These are phyloP conservation scores for Leuctra nigra DNA, from an alignment of 2,888 invertebrate species.

Conservation along the genomic window DNA sequence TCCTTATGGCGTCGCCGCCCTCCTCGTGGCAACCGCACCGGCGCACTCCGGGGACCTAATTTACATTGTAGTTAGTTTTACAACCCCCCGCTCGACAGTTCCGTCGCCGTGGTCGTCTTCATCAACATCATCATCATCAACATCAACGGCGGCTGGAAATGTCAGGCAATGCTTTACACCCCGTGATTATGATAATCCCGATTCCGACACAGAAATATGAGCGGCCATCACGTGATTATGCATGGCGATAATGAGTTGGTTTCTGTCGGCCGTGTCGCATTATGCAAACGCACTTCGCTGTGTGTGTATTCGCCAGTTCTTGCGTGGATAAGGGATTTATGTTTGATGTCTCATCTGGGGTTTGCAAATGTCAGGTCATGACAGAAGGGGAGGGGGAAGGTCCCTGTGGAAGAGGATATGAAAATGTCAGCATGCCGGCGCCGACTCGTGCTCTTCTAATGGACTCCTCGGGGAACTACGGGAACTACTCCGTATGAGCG, in stretches of 20 bases:
- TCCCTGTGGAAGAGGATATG: conserved; percentile 18
- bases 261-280: neutral
- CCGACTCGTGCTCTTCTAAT: conserved; percentile 22
- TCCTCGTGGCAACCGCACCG: too few species aligned
- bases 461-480: conserved; percentile 19
- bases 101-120: neutral
- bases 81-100: neutral
- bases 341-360: conserved; percentile 23
- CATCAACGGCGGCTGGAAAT: neutral
- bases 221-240: conserved; percentile 10
- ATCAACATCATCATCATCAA: neutral
- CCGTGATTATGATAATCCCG: neutral
- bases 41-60: neutral
- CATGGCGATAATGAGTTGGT: conserved; percentile 10
- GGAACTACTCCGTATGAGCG: neutral
- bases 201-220: neutral
- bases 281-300: conserved; percentile 15
- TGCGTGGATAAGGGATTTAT: conserved; percentile 19
- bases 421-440: conserved; percentile 24
- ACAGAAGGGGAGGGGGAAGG: conserved; percentile 18
- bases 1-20: conserved; percentile 4
- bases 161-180: neutral
- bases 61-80: conserved; percentile 13
- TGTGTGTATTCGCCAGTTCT: conserved; percentile 8
- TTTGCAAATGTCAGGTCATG: conserved; percentile 26